Base-by-base conservation (phyloP, 1,140 invertebrate genomes). In the Hyposmocoma kahamanoa region DNA sequence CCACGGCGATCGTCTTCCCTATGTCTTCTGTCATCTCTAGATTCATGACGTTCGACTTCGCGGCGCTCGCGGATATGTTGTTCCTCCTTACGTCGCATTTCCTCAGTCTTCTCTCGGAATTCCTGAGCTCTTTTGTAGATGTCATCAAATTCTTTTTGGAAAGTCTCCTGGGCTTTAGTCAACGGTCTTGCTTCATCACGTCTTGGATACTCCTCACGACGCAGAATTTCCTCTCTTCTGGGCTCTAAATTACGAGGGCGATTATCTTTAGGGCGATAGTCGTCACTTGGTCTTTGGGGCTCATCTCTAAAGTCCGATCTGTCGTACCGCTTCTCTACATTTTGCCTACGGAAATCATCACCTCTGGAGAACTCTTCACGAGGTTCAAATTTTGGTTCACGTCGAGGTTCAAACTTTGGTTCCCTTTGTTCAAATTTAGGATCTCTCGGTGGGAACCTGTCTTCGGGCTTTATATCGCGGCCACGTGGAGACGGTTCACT, bases 71-170 rank as follows among this genome's bases (percentile, higher is more conserved):
- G 48, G 1, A n/a, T 24, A 22, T 32, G 49, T 10, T 47, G 30
- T 28, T 41, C 21, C 3, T 47, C 34, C 5, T 43, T 28, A 0
- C 20, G 44, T 64, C 56, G 21, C 48, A 49, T 59, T 41, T 75
- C 57, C 39, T 81, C 66, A 13, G 76, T 58, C 52, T 78, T 81
- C 30, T 71, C 74, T 13, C 62, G 69, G 26, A 79, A 71, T 36
- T 78, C 73, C 9, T 62, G 59, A 9, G 76, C 65, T 48, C 75
- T 61, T 17, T 78, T 72, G 41, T 78, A 81, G n/a, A 81, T 67
- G 45, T 79, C 73, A 46, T 81, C 72, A 20, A 79, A 71, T 42
- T 84, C 77, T 46, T 72, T 71, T 36, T 83, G 63, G 28, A 79
- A 48, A 20, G 28, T 30, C 32, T 2, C 15, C 3, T 38, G n/a